Conservation (phyloP, 2,113 vertebrate species). For the Otis tarda region DNA sequence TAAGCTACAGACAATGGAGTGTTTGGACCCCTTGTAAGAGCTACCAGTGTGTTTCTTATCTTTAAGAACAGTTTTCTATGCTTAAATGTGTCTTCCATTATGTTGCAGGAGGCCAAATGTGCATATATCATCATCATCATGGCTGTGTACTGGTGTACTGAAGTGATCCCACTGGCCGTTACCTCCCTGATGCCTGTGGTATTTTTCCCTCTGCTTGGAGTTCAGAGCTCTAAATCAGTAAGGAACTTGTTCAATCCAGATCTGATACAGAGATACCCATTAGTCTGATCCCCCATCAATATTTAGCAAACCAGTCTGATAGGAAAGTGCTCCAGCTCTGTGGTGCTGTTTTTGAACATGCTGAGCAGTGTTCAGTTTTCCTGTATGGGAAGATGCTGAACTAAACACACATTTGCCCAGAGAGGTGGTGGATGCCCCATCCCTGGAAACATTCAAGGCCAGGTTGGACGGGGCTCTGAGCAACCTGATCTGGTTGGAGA, state of each 20-base stretch:
- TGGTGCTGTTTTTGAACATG: background rate
- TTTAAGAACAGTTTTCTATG: background rate
- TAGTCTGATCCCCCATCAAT: background rate
- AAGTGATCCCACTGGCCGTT: conserved; percentile 90
- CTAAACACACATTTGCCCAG: background rate
- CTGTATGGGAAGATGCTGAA: background rate
- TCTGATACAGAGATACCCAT: background rate
- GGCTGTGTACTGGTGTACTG: conserved; percentile 95
- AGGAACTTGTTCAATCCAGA: background rate
- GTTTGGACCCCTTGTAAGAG: background rate
- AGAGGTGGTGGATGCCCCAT: no score
- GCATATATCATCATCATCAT: conserved; percentile 90
- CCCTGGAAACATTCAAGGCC: no score
- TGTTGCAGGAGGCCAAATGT: conserved; percentile 86
- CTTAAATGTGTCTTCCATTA: background rate
- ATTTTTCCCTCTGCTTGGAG: conserved; percentile 90
- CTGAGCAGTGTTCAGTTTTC: background rate
- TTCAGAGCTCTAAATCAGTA: conserved; percentile 90
- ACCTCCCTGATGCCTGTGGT: conserved; percentile 89
- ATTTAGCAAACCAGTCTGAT: background rate
- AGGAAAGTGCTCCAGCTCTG: background rate
- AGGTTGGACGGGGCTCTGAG: no score
- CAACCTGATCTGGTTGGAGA: no score
- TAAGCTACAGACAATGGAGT: background rate
- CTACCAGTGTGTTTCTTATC: background rate